A percentile compares a stretch with the other conserved stretches of the same genome.
phyloP scores from a whole-genome alignment of 2,888 invertebrate genomes.

The Zhuqinia jingwanae region DNA sequence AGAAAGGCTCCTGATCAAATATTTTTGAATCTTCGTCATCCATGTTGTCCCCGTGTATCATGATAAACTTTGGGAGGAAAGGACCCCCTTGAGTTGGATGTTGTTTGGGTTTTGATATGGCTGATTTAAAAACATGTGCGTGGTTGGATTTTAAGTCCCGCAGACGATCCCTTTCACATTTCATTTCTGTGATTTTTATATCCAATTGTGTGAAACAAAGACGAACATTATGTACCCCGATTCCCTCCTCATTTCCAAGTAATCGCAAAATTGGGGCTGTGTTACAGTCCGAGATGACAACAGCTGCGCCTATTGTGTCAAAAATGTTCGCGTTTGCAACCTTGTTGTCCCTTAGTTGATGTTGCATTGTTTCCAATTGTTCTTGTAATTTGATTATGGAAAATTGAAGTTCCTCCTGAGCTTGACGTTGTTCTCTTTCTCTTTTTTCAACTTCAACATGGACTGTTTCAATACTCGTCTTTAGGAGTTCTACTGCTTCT shows the following conservation, averaged over 20 bases:
- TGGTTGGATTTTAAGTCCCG: not conserved
- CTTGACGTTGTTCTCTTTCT: constrained; percentile 52
- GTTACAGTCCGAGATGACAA: constrained; percentile 87
- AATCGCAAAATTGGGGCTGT: constrained; percentile 87
- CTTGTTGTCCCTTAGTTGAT: constrained; percentile 80
- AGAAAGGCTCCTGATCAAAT: constrained; percentile 54
- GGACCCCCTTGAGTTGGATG: constrained; percentile 47
- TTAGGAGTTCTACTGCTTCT: constrained; percentile 32
- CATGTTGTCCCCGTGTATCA: constrained; percentile 10
- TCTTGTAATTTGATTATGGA: constrained; percentile 39
- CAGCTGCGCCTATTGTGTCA: constrained; percentile 83
- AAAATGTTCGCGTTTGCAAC: constrained; percentile 81
- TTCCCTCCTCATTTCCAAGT: constrained; percentile 80
- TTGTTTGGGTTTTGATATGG: not conserved
- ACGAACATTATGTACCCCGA: constrained; percentile 22
- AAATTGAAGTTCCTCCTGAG: constrained; percentile 36
- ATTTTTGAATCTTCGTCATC: constrained; percentile 57
- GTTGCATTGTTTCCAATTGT: not conserved
- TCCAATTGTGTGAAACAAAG: constrained; percentile 50
- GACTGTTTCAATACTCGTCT: constrained; percentile 32
- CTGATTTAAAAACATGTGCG: not conserved
- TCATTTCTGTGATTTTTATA: constrained; percentile 49
- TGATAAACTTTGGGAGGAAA: constrained; percentile 19
- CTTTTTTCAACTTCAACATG: constrained; percentile 74
- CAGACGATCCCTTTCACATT: constrained; percentile 29